Percentiles rank a stretch among this genome's conserved stretches.
Evolutionary conservation across 2,113 vertebrate species (phyloP).

Genomic region (Arothron firmamentum): DNA sequence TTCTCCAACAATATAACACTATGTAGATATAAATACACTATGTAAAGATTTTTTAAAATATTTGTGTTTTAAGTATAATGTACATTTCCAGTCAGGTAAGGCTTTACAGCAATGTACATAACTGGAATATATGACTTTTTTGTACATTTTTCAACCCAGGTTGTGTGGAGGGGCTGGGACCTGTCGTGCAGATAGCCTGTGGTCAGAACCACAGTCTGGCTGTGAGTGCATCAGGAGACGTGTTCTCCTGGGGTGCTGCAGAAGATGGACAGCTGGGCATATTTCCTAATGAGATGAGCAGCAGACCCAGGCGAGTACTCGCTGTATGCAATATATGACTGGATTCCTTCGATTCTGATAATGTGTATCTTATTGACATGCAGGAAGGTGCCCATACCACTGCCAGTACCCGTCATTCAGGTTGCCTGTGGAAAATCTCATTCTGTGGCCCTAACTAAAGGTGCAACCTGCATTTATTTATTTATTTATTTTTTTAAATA

Average conservation of each 20-base stretch:
- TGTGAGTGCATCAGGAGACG: constrained; percentile 82
- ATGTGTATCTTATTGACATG: constrained; percentile 30
- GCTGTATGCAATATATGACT: background rate
- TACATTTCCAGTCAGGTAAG: too few species aligned
- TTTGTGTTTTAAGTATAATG: too few species aligned
- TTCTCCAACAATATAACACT: too few species aligned
- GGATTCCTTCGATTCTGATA: background rate
- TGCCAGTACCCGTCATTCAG: constrained; percentile 82
- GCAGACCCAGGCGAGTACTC: constrained; percentile 77
- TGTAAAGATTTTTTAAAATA: too few species aligned
- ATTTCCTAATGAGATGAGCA: constrained; percentile 55
- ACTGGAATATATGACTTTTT: background rate
- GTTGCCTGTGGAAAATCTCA: constrained; percentile 89
- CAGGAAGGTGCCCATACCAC: constrained; percentile 79
- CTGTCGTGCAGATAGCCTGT: constrained; percentile 81
- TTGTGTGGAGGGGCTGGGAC: constrained; percentile 41
- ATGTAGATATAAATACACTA: too few species aligned
- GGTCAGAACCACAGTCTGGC: constrained; percentile 90
- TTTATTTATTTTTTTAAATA: too few species aligned
- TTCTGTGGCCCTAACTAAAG: constrained; percentile 87
- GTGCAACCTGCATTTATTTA: constrained; percentile 64
- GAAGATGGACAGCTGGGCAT: constrained; percentile 86
- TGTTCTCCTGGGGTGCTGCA: constrained; percentile 90
- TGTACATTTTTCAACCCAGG: constrained; percentile 19
- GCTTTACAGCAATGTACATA: too few species aligned